Evolutionary conservation across 2,888 invertebrate genomes (phyloP), one percentile per base, ranked within the genome.

Genomic region (Ommatoiulus sabulosus): DNA sequence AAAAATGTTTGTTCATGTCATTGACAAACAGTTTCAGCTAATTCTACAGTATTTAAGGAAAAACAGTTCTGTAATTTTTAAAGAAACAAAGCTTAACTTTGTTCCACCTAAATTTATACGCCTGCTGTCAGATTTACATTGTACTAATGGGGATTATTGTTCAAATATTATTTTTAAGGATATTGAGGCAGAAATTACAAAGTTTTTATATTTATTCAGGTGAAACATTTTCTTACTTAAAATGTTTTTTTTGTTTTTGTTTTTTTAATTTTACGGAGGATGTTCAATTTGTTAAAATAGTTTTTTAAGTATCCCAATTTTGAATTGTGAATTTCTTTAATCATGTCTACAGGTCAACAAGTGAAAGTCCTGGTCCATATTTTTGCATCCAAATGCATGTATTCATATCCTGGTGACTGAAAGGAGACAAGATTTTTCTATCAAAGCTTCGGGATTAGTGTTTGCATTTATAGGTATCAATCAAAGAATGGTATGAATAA

Each of bases 401-500:
- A 35, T 80, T 80, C 80, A 80, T 80, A 80, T 80, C 35, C 80
- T 43, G 35, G 35, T 3, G 80, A 35, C 80, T 35, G 24, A 35
- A 80, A 12, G 10, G 80, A 80, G 80, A 80, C 80, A 80, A 80
- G 35, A 15, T 35, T 80, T 80, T 80, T 80, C 80, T 80, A 35
- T 43, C 12, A 43, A 35, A 35, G 35, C 80, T 80, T 72, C 72
- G 72, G 72, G 10, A 20, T 20, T 72, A 72, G 24, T 72, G 72
- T 72, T 72, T 72, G 72, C 24, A 72, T 72, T 80, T 80, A 3
- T 10, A 80, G 80, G 80, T 80, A 80, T 80, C 80, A 35, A 43
- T 43, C 15, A 80, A 15, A 80, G 80, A 80, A 80, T 80, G 80
- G 12, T 80, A 80, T 35, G 80, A 80, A 80, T 80, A 80, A 80